Evolutionary conservation across 2,797 vertebrate species (phyloP).

Genomic region (Pseudopleuronectes americanus): DNA sequence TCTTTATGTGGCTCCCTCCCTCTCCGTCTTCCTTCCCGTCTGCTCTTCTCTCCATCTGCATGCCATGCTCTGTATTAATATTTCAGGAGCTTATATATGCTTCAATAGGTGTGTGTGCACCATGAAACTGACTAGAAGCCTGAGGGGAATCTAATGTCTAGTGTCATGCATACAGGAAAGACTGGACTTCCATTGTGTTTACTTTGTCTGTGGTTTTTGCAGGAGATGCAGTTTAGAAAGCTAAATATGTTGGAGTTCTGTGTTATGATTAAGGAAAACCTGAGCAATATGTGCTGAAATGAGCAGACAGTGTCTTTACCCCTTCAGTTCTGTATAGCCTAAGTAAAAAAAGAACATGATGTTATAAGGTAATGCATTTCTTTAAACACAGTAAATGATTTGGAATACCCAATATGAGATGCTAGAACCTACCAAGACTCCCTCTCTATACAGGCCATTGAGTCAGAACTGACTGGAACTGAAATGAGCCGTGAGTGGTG

Average conservation of each 20-base stretch:
- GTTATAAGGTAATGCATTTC: not conserved
- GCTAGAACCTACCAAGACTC: not conserved
- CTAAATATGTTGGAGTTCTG: not conserved
- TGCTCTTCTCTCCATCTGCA: constrained; percentile 34
- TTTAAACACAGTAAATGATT: constrained; percentile 13
- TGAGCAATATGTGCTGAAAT: too few species aligned
- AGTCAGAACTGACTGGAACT: constrained; percentile 21
- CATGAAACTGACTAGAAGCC: constrained; percentile 62
- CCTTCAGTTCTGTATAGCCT: too few species aligned
- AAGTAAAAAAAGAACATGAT: too few species aligned
- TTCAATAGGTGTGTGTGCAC: constrained; percentile 64
- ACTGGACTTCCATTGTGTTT: constrained; percentile 26
- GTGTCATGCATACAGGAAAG: constrained; percentile 11
- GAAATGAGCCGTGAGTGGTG: constrained; percentile 19
- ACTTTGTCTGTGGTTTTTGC: not conserved
- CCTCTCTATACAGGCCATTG: not conserved
- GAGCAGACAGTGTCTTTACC: too few species aligned
- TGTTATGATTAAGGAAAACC: too few species aligned
- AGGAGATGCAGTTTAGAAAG: constrained; percentile 10
- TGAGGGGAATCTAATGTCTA: constrained; percentile 37
- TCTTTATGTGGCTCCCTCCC: constrained; percentile 5
- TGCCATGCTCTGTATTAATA: constrained; percentile 67
- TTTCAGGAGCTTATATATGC: constrained; percentile 79
- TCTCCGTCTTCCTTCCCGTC: constrained; percentile 1
- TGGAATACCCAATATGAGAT: not conserved